These are phyloP conservation scores for Ptychoptera albimana DNA, from an alignment of 2,888 invertebrate genomes.

Conservation along the genomic window DNA sequence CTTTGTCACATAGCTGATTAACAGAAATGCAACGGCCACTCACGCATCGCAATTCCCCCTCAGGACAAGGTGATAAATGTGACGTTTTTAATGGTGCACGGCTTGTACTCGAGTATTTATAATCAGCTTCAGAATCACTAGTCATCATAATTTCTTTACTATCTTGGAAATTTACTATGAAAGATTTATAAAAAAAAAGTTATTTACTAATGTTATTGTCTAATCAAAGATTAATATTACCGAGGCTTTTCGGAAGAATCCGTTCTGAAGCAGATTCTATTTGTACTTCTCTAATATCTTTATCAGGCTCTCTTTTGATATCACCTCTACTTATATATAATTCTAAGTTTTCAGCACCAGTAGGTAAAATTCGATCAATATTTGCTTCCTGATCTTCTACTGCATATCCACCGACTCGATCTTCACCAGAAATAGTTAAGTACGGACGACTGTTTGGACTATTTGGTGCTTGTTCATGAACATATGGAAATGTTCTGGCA, in stretches of 20 bases:
- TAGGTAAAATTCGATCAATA: conserved; percentile 9
- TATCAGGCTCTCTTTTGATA: conserved; percentile 5
- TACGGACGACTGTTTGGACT: conserved; percentile 17
- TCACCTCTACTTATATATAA: conserved; percentile 15
- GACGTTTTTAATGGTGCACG: conserved; percentile 8
- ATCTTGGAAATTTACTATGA: conserved; percentile 35
- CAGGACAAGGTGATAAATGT: conserved; percentile 35
- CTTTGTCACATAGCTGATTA: conserved; percentile 42
- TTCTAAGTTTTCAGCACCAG: conserved; percentile 10
- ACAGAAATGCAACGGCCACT: conserved; percentile 48
- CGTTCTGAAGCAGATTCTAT: conserved; percentile 11
- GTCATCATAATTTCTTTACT: conserved; percentile 45
- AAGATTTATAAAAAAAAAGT: too few species aligned
- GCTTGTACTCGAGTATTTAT: conserved; percentile 21
- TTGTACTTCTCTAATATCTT: conserved; percentile 9
- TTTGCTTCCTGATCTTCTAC: conserved; percentile 6
- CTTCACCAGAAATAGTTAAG: conserved; percentile 15
- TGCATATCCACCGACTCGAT: conserved; percentile 10
- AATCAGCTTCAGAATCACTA: conserved; percentile 35
- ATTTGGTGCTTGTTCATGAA: conserved; percentile 24
- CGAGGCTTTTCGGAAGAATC: conserved; percentile 10
- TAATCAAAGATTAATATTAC: conserved; percentile 3
- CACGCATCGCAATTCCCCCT: conserved; percentile 41
- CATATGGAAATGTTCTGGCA: conserved; percentile 23
- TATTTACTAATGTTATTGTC: too few species aligned